Conservation (phyloP, 1,140 invertebrate genomes). For the Trichomalopsis sarcophagae region DNA sequence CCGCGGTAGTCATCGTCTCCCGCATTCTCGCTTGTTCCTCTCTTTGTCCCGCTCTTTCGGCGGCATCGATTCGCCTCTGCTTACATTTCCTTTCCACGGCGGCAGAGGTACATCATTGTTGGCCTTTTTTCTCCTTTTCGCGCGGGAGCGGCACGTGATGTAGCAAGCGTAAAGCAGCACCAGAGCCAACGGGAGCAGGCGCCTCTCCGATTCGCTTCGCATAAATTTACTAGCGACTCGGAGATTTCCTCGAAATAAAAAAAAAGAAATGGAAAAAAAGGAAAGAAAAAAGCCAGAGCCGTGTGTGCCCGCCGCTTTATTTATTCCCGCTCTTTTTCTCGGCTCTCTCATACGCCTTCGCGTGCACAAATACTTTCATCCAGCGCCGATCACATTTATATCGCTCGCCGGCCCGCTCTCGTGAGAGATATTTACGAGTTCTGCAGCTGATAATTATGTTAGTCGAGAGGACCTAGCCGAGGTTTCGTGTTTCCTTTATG, state of each 20-base stretch:
- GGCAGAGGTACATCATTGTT: slow-evolving; percentile 49
- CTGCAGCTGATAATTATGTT: slow-evolving; percentile 4
- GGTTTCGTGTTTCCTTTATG: neutral
- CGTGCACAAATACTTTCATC: neutral
- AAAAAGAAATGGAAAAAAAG: slow-evolving; percentile 47
- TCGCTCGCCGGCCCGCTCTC: too few relatives aligned
- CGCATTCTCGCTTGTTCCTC: slow-evolving; percentile 39
- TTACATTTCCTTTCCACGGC: slow-evolving; percentile 31
- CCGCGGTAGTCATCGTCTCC: slow-evolving; percentile 30
- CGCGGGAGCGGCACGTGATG: slow-evolving; percentile 35
- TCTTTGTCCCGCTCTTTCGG: slow-evolving; percentile 26
- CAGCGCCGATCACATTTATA: too few relatives aligned
- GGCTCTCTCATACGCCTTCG: neutral
- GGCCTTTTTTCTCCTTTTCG: slow-evolving; percentile 35
- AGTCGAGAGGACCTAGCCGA: neutral
- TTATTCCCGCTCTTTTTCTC: slow-evolving; percentile 8
- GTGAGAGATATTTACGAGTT: neutral
- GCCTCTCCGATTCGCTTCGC: slow-evolving; percentile 46
- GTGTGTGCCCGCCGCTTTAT: slow-evolving; percentile 35
- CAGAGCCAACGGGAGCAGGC: slow-evolving; percentile 48
- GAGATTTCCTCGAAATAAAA: slow-evolving; percentile 48
- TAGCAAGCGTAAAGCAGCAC: slow-evolving; percentile 41
- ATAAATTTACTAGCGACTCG: slow-evolving; percentile 43
- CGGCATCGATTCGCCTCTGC: slow-evolving; percentile 26
- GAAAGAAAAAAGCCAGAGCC: slow-evolving; percentile 58